phyloP scores from a whole-genome alignment of 2,797 vertebrate genomes.

The Alosa sapidissima region DNA sequence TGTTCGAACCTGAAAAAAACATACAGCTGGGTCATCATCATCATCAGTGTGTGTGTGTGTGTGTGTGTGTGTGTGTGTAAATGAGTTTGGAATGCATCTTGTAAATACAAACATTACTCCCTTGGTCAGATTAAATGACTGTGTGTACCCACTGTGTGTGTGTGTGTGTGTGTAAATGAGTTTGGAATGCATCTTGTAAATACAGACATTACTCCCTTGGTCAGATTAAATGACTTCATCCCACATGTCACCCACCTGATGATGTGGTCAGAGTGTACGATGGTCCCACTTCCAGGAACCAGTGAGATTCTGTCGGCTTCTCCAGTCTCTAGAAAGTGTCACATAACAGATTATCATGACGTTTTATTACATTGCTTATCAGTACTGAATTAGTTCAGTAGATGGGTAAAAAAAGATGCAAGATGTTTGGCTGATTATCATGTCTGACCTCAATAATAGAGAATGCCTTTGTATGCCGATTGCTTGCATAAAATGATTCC shows the following conservation, averaged over 20 bases:
- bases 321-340: conserved; percentile 65
- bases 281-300: conserved; percentile 86
- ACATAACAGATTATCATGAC: background rate
- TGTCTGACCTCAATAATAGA: no score
- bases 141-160: no score
- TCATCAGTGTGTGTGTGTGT: no score
- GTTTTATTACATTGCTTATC: no score
- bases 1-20: conserved; percentile 86
- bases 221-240: background rate
- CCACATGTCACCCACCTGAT: conserved; percentile 81
- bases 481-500: no score
- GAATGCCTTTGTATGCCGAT: no score
- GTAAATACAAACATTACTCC: background rate
- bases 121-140: background rate
- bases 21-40: conserved; percentile 27
- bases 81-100: background rate
- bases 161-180: background rate
- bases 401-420: no score
- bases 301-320: conserved; percentile 67
- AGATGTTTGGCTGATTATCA: no score
- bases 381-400: no score
- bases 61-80: background rate
- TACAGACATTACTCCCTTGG: background rate
- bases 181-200: background rate
- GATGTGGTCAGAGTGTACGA: conserved; percentile 87